These are phyloP conservation scores for Brachypodius melanocephalos DNA, from an alignment of 2,113 vertebrate genomes.

Conservation along the genomic window DNA sequence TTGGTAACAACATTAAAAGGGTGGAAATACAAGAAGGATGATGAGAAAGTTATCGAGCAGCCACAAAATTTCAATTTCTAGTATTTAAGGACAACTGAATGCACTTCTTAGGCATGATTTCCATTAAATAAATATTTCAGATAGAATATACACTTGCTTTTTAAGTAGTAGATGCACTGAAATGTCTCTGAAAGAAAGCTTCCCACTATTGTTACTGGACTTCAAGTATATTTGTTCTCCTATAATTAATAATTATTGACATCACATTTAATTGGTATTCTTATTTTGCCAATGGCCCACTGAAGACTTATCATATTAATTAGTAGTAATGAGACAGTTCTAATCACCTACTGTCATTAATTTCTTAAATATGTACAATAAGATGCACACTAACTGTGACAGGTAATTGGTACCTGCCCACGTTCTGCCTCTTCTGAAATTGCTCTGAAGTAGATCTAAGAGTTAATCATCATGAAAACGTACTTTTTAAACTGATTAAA, in stretches of 20 bases:
- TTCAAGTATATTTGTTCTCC: constrained; percentile 7
- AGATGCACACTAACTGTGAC: constrained; percentile 17
- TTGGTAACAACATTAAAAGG: not conserved
- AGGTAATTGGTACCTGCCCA: constrained; percentile 48
- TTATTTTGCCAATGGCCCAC: constrained; percentile 42
- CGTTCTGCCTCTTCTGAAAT: constrained; percentile 1
- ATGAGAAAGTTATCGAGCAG: not conserved
- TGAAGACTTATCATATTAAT: constrained; percentile 51
- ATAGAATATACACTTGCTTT: not conserved
- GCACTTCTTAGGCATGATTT: not conserved
- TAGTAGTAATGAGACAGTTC: constrained; percentile 51
- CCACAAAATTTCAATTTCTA: not conserved
- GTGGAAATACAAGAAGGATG: not conserved
- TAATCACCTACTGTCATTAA: constrained; percentile 50
- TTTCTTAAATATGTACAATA: constrained; percentile 62
- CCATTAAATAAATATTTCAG: not conserved
- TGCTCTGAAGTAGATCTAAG: not conserved
- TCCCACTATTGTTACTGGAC: not conserved
- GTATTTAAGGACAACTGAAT: not conserved
- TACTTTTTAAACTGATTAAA: not conserved
- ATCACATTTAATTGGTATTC: constrained; percentile 29
- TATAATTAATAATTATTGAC: constrained; percentile 54
- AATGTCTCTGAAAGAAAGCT: not conserved
- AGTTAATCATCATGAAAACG: not conserved
- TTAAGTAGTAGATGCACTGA: not conserved